These are phyloP conservation scores for Hirtodrosophila duncani DNA, from an alignment of 2,888 invertebrate species.

Conservation along the genomic window DNA sequence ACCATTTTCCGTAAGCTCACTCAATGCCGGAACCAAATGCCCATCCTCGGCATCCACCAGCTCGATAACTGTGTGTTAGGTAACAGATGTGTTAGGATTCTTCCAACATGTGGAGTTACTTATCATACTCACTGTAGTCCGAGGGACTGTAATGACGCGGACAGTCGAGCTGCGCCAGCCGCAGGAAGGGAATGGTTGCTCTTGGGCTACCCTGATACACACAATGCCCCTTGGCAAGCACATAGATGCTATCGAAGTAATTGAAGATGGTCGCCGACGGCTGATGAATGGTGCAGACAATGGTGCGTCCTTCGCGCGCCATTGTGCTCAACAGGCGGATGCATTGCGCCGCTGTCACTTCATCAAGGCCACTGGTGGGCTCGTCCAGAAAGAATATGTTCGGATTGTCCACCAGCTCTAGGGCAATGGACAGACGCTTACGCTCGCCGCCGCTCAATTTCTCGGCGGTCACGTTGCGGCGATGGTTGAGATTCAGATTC, in stretches of 20 bases:
- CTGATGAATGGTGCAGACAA: constrained; percentile 86
- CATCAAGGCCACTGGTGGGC: constrained; percentile 86
- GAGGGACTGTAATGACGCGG: constrained; percentile 85
- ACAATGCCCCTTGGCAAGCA: constrained; percentile 82
- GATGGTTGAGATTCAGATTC: constrained; percentile 76
- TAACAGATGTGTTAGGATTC: background rate
- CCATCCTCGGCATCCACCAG: constrained; percentile 80
- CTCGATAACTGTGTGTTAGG: constrained; percentile 81
- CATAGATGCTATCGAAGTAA: constrained; percentile 83
- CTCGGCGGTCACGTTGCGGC: constrained; percentile 77
- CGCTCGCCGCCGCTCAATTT: constrained; percentile 88
- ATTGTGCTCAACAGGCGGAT: constrained; percentile 81
- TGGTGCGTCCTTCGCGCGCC: constrained; percentile 83
- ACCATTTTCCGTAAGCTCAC: constrained; percentile 82
- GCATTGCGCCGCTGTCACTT: constrained; percentile 83
- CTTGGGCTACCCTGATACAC: constrained; percentile 83
- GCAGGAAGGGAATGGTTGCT: constrained; percentile 82
- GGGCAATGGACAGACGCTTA: constrained; percentile 88
- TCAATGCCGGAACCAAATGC: constrained; percentile 79
- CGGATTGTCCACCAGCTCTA: constrained; percentile 90
- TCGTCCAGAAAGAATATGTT: constrained; percentile 91
- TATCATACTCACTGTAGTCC: constrained; percentile 82
- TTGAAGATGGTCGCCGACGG: constrained; percentile 84
- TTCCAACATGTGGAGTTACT: no score
- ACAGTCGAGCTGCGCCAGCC: constrained; percentile 81